These are phyloP conservation scores for Pemphigus obesinymphae DNA, from an alignment of 1,140 invertebrate genomes.

Conservation along the genomic window DNA sequence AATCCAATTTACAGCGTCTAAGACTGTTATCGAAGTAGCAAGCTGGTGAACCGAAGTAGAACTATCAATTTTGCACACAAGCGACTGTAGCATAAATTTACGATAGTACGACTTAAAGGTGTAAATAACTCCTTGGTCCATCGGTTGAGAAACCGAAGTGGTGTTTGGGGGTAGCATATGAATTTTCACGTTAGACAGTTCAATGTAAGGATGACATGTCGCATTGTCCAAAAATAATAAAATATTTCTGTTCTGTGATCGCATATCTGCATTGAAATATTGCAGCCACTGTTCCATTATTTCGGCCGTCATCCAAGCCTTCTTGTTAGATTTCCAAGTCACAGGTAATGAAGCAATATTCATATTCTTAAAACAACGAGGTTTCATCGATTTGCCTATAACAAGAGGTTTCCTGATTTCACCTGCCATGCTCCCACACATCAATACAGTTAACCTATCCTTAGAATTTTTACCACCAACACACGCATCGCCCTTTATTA, in stretches of 20 bases:
- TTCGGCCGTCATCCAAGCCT: too few species aligned
- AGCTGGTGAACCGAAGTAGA: neutral
- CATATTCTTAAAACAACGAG: slow-evolving; percentile 56
- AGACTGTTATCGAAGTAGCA: neutral
- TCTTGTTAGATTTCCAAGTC: slow-evolving; percentile 46
- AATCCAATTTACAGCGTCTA: neutral
- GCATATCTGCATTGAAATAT: too few species aligned
- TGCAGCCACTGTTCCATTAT: too few species aligned
- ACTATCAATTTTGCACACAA: neutral
- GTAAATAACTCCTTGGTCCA: slow-evolving; percentile 53
- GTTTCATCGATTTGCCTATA: slow-evolving; percentile 52
- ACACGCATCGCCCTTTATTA: too few species aligned
- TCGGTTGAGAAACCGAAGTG: slow-evolving; percentile 53
- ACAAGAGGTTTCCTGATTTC: too few species aligned
- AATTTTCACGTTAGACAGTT: slow-evolving; percentile 1
- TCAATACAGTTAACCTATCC: too few species aligned
- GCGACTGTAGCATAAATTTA: neutral
- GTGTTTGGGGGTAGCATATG: slow-evolving; percentile 51
- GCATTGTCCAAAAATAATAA: slow-evolving; percentile 49
- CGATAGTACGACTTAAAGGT: slow-evolving; percentile 48
- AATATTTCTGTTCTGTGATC: too few species aligned
- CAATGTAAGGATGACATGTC: neutral
- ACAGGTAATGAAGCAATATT: slow-evolving; percentile 48
- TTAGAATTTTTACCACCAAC: neutral
- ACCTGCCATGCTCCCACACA: too few species aligned